Base-by-base conservation (phyloP, 2,113 vertebrate genomes). In the Apaloderma vittatum region DNA sequence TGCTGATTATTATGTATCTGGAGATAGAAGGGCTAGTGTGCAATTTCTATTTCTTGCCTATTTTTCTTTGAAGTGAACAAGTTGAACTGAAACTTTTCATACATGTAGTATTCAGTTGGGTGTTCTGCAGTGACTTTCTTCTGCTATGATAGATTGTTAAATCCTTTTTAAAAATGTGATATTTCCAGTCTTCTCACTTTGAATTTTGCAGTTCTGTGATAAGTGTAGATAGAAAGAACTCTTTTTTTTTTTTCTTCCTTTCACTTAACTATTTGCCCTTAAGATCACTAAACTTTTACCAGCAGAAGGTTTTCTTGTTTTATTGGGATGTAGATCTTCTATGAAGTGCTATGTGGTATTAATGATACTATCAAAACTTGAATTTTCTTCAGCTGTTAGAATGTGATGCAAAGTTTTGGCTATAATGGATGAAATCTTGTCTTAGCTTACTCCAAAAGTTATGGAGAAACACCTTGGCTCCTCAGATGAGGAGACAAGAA, bases 361-460 rank as follows among this genome's bases (percentile, higher is more conserved):
- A 43, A 48, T 66, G 65, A 43, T 90, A 51, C 20, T 45, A 68
- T 63, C 30, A 70, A 89, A 86, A 80, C 6, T 26, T 86, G 22
- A 65, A 12, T 95, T 86, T 80, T 93, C 54, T 89, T 86, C 49
- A 61, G 8, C 29, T 76, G 19, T 45, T 89, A 77, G 55, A 84
- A 54, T 0, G 0, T n/a, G 19, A 32, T 90, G 27, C 18, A 29
- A 73, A 74, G 8, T 61, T 88, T 74, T 71, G 49, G 15, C 45
- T 66, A 45, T 82, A 94, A 71, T 43, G 15, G 19, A 62, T 62
- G 21, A 70, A 85, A 49, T 49, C 30, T 70, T 94, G 49, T 27
- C 19, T 32, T 85, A 40, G 9, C 43, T 90, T 75, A 27, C 32
- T 12, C 29, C 1, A 2, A 21, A 72, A 67, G 19, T 37, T 79